Conservation (phyloP, 2,888 invertebrate genomes). For the Parnassius glacialis region DNA sequence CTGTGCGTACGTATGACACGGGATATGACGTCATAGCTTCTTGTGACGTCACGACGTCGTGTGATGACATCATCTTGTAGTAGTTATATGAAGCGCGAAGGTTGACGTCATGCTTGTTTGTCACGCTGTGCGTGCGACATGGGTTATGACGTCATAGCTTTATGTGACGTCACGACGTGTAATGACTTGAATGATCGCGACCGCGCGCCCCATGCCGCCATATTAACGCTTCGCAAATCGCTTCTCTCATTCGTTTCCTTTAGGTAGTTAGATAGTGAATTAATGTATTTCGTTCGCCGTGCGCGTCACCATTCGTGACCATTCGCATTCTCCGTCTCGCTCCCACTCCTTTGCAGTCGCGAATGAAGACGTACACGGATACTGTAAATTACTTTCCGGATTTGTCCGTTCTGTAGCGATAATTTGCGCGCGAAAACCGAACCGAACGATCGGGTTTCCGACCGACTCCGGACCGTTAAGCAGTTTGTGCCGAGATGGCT, state of each 20-base stretch:
- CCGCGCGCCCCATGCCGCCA: slow-evolving; percentile 17
- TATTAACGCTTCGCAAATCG: slow-evolving; percentile 49
- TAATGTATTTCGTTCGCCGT: slow-evolving; percentile 41
- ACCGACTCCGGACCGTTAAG: background rate
- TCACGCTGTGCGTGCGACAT: background rate
- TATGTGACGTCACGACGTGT: slow-evolving; percentile 6
- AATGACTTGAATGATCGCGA: background rate
- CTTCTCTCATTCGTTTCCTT: slow-evolving; percentile 50
- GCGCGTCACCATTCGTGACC: background rate
- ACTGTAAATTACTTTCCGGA: background rate
- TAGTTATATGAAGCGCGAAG: too few relatives aligned
- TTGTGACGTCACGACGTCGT: background rate
- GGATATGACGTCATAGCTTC: too few relatives aligned
- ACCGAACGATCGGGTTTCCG: slow-evolving; percentile 2
- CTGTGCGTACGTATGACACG: too few relatives aligned
- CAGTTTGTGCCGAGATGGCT: background rate
- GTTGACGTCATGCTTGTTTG: background rate
- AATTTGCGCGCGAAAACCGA: background rate
- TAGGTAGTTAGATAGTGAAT: slow-evolving; percentile 67
- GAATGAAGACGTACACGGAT: background rate
- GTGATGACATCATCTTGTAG: background rate
- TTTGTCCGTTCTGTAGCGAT: background rate
- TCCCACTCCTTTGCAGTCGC: background rate
- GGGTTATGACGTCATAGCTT: background rate
- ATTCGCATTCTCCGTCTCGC: background rate